Evolutionary conservation across 1,140 invertebrate genomes (phyloP).

Genomic region (Caenorhabditis latens): DNA sequence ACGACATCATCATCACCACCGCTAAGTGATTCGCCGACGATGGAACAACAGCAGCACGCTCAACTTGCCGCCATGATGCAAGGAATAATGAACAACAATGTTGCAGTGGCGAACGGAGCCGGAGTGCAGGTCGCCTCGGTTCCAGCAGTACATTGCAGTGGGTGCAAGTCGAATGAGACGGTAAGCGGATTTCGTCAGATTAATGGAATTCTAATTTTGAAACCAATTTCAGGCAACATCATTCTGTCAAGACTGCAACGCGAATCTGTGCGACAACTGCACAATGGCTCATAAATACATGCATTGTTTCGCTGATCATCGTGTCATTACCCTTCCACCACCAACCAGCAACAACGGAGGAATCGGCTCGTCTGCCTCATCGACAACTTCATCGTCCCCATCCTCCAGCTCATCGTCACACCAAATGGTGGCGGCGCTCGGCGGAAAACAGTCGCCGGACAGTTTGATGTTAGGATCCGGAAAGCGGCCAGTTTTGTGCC

Average conservation of each 20-base stretch:
- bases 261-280: constrained; percentile 94
- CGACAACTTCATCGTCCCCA: constrained; percentile 44
- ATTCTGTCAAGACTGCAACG: constrained; percentile 85
- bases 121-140: not conserved
- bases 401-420: not conserved
- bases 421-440: not conserved
- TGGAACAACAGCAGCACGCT: constrained; percentile 36
- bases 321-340: constrained; percentile 78
- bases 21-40: constrained; percentile 79
- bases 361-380: constrained; percentile 33
- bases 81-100: constrained; percentile 23
- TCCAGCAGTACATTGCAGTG: constrained; percentile 35
- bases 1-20: constrained; percentile 57
- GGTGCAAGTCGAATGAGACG: constrained; percentile 44
- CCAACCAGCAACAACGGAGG: constrained; percentile 1
- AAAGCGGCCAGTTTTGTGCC: constrained; percentile 56
- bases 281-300: constrained; percentile 97
- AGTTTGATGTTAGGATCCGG: constrained; percentile 8
- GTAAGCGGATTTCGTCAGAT: not conserved
- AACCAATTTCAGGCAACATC: constrained; percentile 37
- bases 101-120: not conserved
- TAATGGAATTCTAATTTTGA: not conserved
- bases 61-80: constrained; percentile 42
- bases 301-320: constrained; percentile 97
- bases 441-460: constrained; percentile 31